A percentile compares a stretch with the other conserved stretches of the same genome.
Evolutionary conservation across 2,797 vertebrate species (phyloP).

Genomic region (Aselliscus stoliczkanus): DNA sequence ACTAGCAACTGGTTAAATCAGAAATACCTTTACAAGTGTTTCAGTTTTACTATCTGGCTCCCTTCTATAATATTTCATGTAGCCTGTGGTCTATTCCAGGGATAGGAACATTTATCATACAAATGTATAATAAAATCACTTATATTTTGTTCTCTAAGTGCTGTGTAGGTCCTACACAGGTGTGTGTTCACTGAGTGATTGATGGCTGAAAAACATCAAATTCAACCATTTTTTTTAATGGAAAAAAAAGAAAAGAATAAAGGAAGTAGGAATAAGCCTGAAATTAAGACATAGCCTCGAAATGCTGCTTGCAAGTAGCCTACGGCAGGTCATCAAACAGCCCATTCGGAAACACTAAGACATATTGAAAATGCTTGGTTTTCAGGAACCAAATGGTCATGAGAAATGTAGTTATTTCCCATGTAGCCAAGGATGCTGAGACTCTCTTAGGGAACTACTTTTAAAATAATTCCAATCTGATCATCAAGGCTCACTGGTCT

Average conservation of each 20-base stretch:
- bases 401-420: background rate
- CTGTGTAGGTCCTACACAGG: background rate
- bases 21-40: conserved; percentile 40
- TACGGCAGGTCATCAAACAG: conserved; percentile 6
- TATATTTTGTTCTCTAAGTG: background rate
- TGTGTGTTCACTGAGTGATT: background rate
- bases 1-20: conserved; percentile 39
- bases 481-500: background rate
- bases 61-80: conserved; percentile 43
- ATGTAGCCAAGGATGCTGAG: background rate
- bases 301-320: conserved; percentile 5
- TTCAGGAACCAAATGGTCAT: conserved; percentile 11
- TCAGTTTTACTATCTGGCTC: conserved; percentile 26
- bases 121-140: conserved; percentile 40
- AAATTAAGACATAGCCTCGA: conserved; percentile 22
- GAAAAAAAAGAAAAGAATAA: conserved; percentile 25
- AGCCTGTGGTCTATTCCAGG: background rate
- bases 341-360: conserved; percentile 24
- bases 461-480: background rate
- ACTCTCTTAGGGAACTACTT: background rate
- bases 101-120: conserved; percentile 31
- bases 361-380: background rate
- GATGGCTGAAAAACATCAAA: conserved; percentile 1
- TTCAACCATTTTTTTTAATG: conserved; percentile 9
- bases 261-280: background rate